phyloP scores from a whole-genome alignment of 2,113 vertebrate genomes.

The Podarcis muralis region DNA sequence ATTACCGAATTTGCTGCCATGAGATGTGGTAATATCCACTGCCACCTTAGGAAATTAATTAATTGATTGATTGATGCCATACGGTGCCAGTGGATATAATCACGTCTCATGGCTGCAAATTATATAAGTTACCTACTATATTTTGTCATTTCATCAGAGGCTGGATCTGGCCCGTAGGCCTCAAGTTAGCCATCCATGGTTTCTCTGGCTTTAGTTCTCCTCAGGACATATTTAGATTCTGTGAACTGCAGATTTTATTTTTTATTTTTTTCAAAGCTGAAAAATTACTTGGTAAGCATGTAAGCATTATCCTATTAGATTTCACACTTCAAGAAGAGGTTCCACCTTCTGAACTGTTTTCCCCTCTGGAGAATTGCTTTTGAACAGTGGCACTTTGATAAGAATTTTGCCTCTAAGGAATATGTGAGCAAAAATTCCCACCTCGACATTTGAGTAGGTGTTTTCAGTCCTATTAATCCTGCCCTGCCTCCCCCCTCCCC shows the following conservation, averaged over 20 bases:
- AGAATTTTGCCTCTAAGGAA: constrained; percentile 6
- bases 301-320: neutral
- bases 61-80: no score
- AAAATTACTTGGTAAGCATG: neutral
- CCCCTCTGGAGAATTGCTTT: neutral
- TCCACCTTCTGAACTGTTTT: constrained; percentile 10
- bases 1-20: no score
- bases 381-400: neutral
- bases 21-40: no score
- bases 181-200: neutral
- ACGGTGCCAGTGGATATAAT: no score
- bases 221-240: neutral
- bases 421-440: neutral
- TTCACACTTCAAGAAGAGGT: neutral
- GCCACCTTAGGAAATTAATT: no score
- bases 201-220: neutral
- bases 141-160: neutral
- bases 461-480: constrained; percentile 1
- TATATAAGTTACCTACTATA: no score
- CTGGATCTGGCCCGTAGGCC: neutral
- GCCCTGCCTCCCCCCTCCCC: neutral
- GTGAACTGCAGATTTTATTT: neutral
- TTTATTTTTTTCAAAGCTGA: neutral
- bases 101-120: no score
- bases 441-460: neutral